These are phyloP conservation scores for Chaetogeoica ovagalla DNA, from an alignment of 2,888 invertebrate species.

Conservation along the genomic window DNA sequence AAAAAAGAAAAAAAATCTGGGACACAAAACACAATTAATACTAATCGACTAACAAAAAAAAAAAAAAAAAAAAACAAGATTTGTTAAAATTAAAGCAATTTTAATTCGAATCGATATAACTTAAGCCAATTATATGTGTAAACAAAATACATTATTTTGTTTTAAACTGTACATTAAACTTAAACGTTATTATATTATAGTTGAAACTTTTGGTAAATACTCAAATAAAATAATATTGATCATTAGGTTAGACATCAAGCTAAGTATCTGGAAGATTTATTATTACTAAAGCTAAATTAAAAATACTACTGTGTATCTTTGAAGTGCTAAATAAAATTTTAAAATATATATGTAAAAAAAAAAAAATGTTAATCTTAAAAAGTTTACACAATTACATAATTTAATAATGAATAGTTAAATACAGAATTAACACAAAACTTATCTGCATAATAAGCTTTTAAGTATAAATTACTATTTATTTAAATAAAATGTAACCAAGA, in stretches of 20 bases:
- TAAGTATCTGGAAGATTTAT: not conserved
- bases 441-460: no score
- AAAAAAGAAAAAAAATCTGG: not conserved
- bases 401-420: no score
- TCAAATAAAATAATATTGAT: slow-evolving; percentile 23
- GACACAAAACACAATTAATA: slow-evolving; percentile 13
- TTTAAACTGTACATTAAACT: not conserved
- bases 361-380: no score
- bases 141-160: not conserved
- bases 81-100: not conserved
- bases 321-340: no score
- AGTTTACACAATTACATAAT: no score
- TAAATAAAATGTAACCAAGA: no score
- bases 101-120: no score
- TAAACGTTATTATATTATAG: not conserved
- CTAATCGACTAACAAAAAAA: not conserved
- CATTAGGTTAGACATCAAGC: slow-evolving; percentile 13
- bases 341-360: no score
- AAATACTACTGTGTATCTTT: not conserved
- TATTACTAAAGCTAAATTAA: not conserved
- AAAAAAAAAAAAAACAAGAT: not conserved
- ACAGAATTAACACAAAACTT: no score
- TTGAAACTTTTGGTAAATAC: not conserved
- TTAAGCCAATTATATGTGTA: not conserved
- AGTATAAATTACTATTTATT: no score